These are phyloP conservation scores for Nesogale talazaci DNA, from an alignment of 2,113 vertebrate species.

Conservation along the genomic window DNA sequence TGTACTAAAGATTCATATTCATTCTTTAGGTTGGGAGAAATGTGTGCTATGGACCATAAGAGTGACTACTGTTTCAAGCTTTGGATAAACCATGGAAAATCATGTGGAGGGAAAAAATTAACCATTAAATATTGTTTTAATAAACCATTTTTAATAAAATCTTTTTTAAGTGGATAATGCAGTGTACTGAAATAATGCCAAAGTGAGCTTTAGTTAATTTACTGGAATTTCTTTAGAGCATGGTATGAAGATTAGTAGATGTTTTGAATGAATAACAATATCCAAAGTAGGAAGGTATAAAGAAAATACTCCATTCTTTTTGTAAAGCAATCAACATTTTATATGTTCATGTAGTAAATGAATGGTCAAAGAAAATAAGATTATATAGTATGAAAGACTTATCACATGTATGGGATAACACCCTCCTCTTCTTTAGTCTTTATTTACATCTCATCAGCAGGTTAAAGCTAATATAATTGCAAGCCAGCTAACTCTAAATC, in stretches of 20 bases:
- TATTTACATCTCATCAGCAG: not conserved
- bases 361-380: not conserved
- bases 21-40: slow-evolving; percentile 14
- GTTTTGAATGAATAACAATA: not conserved
- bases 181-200: not conserved
- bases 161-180: not conserved
- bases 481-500: not conserved
- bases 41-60: not conserved
- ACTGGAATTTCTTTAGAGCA: not conserved
- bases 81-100: not conserved
- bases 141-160: not conserved
- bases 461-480: not conserved
- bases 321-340: not conserved
- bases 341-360: not conserved
- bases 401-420: not conserved
- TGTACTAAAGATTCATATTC: slow-evolving; percentile 59
- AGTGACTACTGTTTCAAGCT: slow-evolving; percentile 51
- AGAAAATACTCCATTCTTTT: not conserved
- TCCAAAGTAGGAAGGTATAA: not conserved
- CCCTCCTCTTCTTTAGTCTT: not conserved
- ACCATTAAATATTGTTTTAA: not conserved
- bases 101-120: not conserved
- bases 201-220: slow-evolving; percentile 14
- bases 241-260: not conserved
- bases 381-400: not conserved